These are phyloP conservation scores for Sylvia borin DNA, from an alignment of 2,797 vertebrate species.

Conservation along the genomic window DNA sequence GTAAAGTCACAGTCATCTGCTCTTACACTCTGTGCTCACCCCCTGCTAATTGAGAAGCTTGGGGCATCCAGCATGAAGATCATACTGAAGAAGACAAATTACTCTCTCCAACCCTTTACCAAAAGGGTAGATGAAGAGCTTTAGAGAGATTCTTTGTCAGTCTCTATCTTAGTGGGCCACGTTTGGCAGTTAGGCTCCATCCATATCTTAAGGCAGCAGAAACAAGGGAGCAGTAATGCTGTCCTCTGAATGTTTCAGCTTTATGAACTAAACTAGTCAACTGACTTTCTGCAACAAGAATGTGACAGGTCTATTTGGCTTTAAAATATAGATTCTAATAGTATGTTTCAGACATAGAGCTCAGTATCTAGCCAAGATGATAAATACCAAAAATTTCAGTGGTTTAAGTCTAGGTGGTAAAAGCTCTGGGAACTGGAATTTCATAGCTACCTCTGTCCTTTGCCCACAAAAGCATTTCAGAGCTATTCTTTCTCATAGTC, in stretches of 20 bases:
- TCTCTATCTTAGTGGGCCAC: neutral
- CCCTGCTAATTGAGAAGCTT: neutral
- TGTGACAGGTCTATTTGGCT: neutral
- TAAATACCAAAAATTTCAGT: neutral
- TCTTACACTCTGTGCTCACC: fast-evolving
- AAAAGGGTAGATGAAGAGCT: neutral
- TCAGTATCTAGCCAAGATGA: neutral
- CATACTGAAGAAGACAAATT: neutral
- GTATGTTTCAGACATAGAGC: neutral
- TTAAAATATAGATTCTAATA: neutral
- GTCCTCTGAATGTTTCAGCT: neutral
- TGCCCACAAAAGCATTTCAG: neutral
- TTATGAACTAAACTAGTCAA: neutral
- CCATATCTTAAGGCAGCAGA: neutral
- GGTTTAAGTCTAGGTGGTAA: neutral
- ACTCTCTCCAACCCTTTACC: neutral
- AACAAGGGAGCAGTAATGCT: neutral
- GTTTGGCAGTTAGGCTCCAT: neutral
- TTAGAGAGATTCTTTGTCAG: neutral
- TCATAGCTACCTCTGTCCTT: neutral
- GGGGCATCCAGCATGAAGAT: neutral
- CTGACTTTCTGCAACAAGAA: neutral
- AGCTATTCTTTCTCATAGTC: neutral
- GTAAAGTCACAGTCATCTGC: neutral
- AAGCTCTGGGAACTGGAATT: neutral